These are phyloP conservation scores for Dicyrtomina minuta DNA, from an alignment of 2,888 invertebrate genomes.

Conservation along the genomic window DNA sequence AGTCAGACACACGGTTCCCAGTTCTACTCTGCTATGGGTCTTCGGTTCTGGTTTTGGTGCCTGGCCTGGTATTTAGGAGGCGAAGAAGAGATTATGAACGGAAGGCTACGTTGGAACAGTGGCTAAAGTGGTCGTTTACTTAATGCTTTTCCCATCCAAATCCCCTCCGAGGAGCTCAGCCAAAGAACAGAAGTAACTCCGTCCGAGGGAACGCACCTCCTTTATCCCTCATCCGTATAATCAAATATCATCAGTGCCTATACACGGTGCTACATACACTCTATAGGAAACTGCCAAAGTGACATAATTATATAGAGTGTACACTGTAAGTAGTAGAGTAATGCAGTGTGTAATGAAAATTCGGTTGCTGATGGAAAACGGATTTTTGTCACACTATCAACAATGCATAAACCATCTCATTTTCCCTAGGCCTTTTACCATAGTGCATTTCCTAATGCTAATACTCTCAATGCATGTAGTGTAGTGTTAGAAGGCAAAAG, in stretches of 20 bases:
- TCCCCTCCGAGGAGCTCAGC: constrained; percentile 6
- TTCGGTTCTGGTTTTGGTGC: neutral
- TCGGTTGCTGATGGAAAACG: constrained; percentile 28
- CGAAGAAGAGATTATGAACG: constrained; percentile 36
- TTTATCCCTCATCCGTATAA: no score
- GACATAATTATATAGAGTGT: no score
- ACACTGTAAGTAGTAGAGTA: neutral
- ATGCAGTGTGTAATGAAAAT: neutral
- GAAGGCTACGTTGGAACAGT: constrained; percentile 35
- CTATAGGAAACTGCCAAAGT: no score
- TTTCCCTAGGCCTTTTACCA: neutral
- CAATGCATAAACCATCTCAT: constrained; percentile 7
- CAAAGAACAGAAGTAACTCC: neutral
- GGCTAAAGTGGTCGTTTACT: constrained; percentile 37
- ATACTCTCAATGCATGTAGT: no score
- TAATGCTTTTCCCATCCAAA: constrained; percentile 30
- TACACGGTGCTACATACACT: no score
- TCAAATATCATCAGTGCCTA: no score
- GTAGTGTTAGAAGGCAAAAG: no score
- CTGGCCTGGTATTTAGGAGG: constrained; percentile 27
- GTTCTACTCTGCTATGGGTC: no score
- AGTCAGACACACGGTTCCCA: no score
- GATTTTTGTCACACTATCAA: constrained; percentile 28
- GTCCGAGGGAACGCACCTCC: no score
- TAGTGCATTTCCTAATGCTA: no score